These are phyloP conservation scores for Hassar affinis DNA, from an alignment of 2,113 vertebrate genomes.

Conservation along the genomic window DNA sequence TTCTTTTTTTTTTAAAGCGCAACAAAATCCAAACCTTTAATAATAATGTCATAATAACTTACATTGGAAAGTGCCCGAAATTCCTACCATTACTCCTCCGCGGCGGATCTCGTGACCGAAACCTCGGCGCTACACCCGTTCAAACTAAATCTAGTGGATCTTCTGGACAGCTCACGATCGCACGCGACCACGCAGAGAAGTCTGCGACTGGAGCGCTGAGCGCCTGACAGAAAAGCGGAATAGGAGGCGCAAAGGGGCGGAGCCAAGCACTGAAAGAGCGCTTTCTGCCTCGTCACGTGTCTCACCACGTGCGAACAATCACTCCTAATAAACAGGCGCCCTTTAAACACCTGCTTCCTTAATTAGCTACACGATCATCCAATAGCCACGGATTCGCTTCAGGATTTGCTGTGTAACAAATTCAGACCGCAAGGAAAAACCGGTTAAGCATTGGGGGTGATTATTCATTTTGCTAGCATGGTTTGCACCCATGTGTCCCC, in stretches of 20 bases:
- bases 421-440: too few species aligned
- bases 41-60: slow-evolving; percentile 45
- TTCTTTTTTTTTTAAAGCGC: too few species aligned
- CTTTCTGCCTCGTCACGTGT: background rate
- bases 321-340: background rate
- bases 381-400: background rate
- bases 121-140: background rate
- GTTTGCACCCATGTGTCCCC: too few species aligned
- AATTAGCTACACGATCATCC: background rate
- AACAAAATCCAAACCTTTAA: background rate
- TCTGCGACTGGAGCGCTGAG: background rate
- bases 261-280: background rate
- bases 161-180: background rate
- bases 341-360: background rate
- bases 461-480: too few species aligned
- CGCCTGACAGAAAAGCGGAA: background rate
- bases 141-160: background rate
- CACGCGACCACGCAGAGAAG: background rate
- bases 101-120: slow-evolving; percentile 2
- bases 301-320: background rate
- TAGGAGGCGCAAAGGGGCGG: background rate
- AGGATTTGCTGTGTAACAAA: background rate
- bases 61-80: slow-evolving; percentile 63
- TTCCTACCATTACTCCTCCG: slow-evolving; percentile 64
- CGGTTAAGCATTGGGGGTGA: too few species aligned